Percentiles rank a stretch among this genome's conserved stretches.
Conservation (phyloP, 1,140 invertebrate species). For the Sminthurides bifidus region DNA sequence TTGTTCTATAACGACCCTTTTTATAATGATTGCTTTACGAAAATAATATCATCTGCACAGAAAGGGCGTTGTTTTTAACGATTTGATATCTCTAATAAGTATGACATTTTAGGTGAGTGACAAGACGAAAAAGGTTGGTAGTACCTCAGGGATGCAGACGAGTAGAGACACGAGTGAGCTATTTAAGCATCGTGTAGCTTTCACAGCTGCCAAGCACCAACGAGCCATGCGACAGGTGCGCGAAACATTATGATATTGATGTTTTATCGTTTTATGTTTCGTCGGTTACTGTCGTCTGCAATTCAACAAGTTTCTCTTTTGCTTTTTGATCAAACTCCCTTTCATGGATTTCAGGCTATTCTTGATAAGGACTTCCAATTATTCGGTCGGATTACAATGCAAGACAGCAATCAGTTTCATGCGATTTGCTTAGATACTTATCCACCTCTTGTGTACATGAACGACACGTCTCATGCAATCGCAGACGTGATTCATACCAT, state of each 20-base stretch:
- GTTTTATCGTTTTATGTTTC: conserved; percentile 2
- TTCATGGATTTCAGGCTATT: conserved; percentile 72
- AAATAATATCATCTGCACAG: not conserved
- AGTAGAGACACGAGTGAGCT: conserved; percentile 71
- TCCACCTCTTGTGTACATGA: conserved; percentile 89
- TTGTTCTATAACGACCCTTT: not conserved
- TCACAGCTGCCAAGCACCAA: conserved; percentile 55
- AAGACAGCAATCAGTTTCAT: conserved; percentile 96
- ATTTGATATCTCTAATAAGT: conserved; percentile 4
- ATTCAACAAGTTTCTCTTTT: conserved; percentile 15
- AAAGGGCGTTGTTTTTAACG: too few relatives aligned
- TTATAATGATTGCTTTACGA: not conserved
- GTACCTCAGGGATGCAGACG: conserved; percentile 81
- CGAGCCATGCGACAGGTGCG: conserved; percentile 55
- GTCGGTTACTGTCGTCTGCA: too few relatives aligned
- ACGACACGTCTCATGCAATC: conserved; percentile 68
- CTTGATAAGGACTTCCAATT: conserved; percentile 61
- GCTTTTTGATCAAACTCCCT: too few relatives aligned
- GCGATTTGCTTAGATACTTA: conserved; percentile 86
- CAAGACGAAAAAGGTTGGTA: conserved; percentile 70
- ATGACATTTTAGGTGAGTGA: conserved; percentile 55
- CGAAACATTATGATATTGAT: conserved; percentile 34
- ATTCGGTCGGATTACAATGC: conserved; percentile 91
- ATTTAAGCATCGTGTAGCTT: conserved; percentile 56
- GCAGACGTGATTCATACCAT: conserved; percentile 68